Evolutionary conservation across 1,140 invertebrate genomes (phyloP), one percentile per base, ranked within the genome.

Genomic region (Oreohelix idahoensis): DNA sequence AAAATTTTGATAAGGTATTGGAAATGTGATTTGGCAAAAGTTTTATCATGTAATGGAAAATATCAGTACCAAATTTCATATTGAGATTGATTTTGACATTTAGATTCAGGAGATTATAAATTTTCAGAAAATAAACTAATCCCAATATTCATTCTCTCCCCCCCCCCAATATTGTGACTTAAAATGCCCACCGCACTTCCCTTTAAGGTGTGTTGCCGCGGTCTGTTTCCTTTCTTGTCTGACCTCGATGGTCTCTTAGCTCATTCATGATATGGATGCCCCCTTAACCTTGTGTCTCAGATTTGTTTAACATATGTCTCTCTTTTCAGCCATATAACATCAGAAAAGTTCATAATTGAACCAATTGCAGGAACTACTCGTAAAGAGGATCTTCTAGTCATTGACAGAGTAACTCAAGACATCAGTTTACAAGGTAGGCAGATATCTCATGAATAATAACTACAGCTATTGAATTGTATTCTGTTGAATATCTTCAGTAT

Each of bases 321-420:
- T 77, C 84, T 87, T 93, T 93, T 74, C 84, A 96, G 95, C 86
- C 90, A 96, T 87, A 94, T 94, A 63, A 95, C 95, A n/a, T 93
- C 94, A 38, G 95, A 96, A 83, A 95, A 95, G 88, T 96, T 96
- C 91, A 95, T 95, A 85, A 93, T 96, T 49, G 95, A 96, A 91
- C 95, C 96, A 0, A 93, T 94, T 87, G 93, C 93, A 5, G 92
- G 83, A 92, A 15, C n/a, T 38, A n/a, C 2, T 84, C 87, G 83
- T 63, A 84, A 83, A 63, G 87, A 93, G 86, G 94, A 95, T 87
- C 89, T 96, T 49, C 92, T 96, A 51, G 93, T 96, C 49, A 95
- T 97, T 83, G 96, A 96, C 89, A 92, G 96, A 89, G 92, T 95
- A 82, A 95, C 94, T 81, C 94, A 95, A 89, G 94, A 95, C 88